Percentiles rank a stretch among this genome's conserved stretches.
Evolutionary conservation across 1,140 invertebrate species (phyloP).

Genomic region (Octopus sinensis): DNA sequence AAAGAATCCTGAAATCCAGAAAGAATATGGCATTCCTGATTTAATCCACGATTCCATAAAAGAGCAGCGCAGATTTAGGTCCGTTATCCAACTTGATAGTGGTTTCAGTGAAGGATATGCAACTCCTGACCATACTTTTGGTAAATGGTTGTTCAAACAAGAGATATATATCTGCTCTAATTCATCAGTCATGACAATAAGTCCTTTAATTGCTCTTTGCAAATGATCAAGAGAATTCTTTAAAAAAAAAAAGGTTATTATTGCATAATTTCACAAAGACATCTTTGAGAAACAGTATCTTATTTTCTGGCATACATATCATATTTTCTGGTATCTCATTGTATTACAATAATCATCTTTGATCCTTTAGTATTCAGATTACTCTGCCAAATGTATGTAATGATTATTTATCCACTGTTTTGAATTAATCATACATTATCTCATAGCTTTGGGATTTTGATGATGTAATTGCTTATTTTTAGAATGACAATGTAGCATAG

Average conservation of each 20-base stretch:
- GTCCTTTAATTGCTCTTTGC: slow-evolving; percentile 78
- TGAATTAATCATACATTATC: no score
- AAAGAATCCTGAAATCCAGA: slow-evolving; percentile 86
- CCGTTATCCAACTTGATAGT: slow-evolving; percentile 77
- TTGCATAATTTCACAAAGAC: no score
- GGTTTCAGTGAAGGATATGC: slow-evolving; percentile 84
- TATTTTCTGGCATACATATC: no score
- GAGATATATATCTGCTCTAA: slow-evolving; percentile 76
- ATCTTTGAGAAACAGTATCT: no score
- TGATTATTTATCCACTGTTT: no score
- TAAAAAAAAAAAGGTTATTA: slow-evolving; percentile 49
- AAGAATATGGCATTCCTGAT: slow-evolving; percentile 71
- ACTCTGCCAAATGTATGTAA: no score
- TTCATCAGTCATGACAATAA: slow-evolving; percentile 84
- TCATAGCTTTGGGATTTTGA: no score
- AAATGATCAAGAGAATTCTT: slow-evolving; percentile 72
- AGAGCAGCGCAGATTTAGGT: slow-evolving; percentile 73
- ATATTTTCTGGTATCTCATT: no score
- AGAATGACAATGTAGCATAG: no score
- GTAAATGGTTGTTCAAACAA: slow-evolving; percentile 76
- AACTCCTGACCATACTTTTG: slow-evolving; percentile 74
- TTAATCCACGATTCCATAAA: slow-evolving; percentile 78
- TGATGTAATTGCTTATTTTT: no score
- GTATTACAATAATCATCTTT: no score
- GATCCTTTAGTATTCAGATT: no score